Evolutionary conservation across 2,797 vertebrate genomes (phyloP).

Genomic region (Onychomys arenicola): DNA sequence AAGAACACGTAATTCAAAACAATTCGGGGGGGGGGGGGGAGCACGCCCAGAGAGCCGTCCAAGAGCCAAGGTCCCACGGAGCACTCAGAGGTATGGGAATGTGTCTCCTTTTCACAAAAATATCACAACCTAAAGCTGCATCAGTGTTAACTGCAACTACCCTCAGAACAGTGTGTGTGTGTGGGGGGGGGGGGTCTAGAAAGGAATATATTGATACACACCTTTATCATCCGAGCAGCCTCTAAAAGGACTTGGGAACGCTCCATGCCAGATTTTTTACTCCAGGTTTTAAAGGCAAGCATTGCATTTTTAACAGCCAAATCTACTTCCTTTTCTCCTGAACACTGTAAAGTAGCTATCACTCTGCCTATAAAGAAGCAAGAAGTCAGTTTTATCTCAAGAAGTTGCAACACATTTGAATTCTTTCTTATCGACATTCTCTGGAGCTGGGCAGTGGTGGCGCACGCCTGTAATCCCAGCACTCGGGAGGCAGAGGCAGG

Average conservation of each 20-base stretch:
- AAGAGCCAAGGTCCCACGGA: not conserved
- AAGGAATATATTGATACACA: conserved; percentile 77
- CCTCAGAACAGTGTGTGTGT: not conserved
- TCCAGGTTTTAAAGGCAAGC: conserved; percentile 93
- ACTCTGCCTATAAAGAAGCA: conserved; percentile 89
- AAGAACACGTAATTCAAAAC: not conserved
- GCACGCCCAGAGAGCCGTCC: not conserved
- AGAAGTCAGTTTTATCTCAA: not conserved
- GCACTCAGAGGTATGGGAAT: too few species aligned
- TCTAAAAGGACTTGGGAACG: conserved; percentile 93
- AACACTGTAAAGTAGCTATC: conserved; percentile 92
- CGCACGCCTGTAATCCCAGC: too few species aligned
- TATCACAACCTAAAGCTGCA: not conserved
- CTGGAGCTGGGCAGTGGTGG: too few species aligned
- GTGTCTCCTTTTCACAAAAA: not conserved
- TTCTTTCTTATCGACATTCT: not conserved
- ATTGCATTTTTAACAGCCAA: conserved; percentile 94
- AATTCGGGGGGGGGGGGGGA: not conserved
- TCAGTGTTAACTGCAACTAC: not conserved
- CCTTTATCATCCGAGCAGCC: conserved; percentile 96
- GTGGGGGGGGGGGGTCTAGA: not conserved
- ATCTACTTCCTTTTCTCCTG: conserved; percentile 93
- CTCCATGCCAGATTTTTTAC: conserved; percentile 94
- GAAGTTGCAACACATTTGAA: not conserved
- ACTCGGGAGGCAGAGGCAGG: too few species aligned